These are phyloP conservation scores for Drosophila chauvacae DNA, from an alignment of 1,140 invertebrate genomes.

Conservation along the genomic window DNA sequence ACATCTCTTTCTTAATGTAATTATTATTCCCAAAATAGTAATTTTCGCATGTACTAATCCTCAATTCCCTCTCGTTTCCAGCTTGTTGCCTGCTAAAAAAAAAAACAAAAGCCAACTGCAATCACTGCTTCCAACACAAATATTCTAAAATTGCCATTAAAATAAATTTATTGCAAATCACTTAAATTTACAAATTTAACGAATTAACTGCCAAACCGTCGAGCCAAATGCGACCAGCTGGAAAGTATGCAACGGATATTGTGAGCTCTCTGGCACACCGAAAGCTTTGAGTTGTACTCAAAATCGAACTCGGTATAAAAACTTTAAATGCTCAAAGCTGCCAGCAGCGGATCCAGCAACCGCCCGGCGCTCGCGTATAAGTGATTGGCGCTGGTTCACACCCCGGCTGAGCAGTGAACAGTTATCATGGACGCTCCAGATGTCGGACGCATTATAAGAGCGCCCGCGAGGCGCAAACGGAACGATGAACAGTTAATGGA, in stretches of 20 bases:
- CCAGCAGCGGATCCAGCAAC: constrained; percentile 14
- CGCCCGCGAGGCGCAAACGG: constrained; percentile 74
- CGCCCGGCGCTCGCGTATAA: constrained; percentile 42
- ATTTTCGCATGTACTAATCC: neutral
- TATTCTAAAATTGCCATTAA: constrained; percentile 48
- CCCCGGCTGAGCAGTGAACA: constrained; percentile 25
- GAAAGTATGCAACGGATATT: constrained; percentile 46
- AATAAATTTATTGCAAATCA: neutral
- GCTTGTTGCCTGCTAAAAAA: constrained; percentile 23
- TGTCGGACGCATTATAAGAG: constrained; percentile 75
- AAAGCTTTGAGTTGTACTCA: constrained; percentile 27
- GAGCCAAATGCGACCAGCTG: constrained; percentile 21
- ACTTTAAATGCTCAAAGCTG: constrained; percentile 52
- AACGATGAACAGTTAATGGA: constrained; percentile 80
- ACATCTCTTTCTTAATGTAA: neutral
- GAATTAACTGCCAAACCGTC: constrained; percentile 40
- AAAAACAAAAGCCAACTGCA: constrained; percentile 33
- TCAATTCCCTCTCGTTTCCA: constrained; percentile 15
- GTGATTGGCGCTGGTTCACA: constrained; percentile 41
- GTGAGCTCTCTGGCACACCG: constrained; percentile 14
- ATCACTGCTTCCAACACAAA: constrained; percentile 57
- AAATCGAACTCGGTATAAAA: constrained; percentile 9
- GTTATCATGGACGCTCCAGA: constrained; percentile 73
- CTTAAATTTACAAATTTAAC: neutral
- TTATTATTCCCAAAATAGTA: neutral